Percentiles rank a stretch among this genome's conserved stretches.
These are phyloP conservation scores for Protosalanx chinensis DNA, from an alignment of 2,797 vertebrate genomes.

Conservation along the genomic window DNA sequence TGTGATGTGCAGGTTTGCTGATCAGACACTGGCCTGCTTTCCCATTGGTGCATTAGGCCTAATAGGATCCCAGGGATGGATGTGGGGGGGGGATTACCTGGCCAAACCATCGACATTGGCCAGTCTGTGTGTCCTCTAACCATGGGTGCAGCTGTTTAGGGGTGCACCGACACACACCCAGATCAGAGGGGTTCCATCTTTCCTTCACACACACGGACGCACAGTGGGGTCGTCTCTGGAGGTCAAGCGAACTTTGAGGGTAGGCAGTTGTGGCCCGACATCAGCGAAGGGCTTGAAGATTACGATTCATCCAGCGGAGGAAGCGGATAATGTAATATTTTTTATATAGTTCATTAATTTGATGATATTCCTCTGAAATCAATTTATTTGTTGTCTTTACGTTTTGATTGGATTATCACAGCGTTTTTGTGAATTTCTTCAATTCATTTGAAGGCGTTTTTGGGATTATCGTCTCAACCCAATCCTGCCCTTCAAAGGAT, in stretches of 20 bases:
- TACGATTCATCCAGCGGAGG: slow-evolving; percentile 33
- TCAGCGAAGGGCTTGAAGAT: slow-evolving; percentile 13
- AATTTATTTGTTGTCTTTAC: not conserved
- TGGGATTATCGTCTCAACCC: slow-evolving; percentile 55
- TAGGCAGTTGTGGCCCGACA: not conserved
- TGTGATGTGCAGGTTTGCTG: slow-evolving; percentile 65
- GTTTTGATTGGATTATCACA: slow-evolving; percentile 36
- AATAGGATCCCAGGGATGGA: slow-evolving; percentile 75
- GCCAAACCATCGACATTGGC: slow-evolving; percentile 66
- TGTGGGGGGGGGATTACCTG: slow-evolving; percentile 64
- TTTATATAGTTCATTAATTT: not conserved
- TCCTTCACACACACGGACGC: not conserved
- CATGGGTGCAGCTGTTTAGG: slow-evolving; percentile 72
- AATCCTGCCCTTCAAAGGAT: slow-evolving; percentile 54
- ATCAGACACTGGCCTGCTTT: slow-evolving; percentile 77
- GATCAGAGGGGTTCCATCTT: slow-evolving; percentile 48
- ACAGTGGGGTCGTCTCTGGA: not conserved
- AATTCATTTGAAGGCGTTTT: slow-evolving; percentile 35
- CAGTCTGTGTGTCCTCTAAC: slow-evolving; percentile 65
- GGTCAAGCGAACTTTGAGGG: not conserved
- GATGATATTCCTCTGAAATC: slow-evolving; percentile 5
- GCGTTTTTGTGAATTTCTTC: slow-evolving; percentile 37
- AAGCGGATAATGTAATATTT: slow-evolving; percentile 30
- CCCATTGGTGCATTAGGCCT: slow-evolving; percentile 71
- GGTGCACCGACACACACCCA: slow-evolving; percentile 42